phyloP scores from a whole-genome alignment of 2,797 vertebrate genomes.

The Malurus leucopterus region DNA sequence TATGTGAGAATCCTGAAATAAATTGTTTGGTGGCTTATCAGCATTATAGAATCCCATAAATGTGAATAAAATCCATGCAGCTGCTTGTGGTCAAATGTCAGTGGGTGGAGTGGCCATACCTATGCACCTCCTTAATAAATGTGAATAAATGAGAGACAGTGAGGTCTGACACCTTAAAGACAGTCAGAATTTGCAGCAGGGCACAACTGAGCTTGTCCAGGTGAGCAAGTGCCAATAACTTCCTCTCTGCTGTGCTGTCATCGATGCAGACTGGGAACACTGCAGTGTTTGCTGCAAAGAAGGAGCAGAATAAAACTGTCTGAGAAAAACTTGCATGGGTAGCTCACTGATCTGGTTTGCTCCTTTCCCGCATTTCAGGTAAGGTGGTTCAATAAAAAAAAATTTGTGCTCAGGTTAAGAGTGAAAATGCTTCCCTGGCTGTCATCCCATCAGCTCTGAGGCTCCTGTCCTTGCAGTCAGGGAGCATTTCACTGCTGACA shows the following conservation, averaged over 20 bases:
- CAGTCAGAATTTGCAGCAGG: not conserved
- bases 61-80: not conserved
- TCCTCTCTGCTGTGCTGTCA: not conserved
- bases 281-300: not conserved
- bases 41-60: not conserved
- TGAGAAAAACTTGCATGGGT: not conserved
- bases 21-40: not conserved
- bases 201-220: not conserved
- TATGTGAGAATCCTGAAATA: not conserved
- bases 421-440: not conserved
- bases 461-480: not conserved
- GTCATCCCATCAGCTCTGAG: not conserved
- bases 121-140: not conserved
- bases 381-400: not conserved
- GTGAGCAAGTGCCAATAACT: not conserved
- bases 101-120: accelerated
- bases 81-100: not conserved
- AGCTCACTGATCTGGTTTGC: not conserved
- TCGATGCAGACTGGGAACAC: not conserved
- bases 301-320: not conserved
- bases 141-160: not conserved
- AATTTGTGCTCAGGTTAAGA: not conserved
- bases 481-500: not conserved
- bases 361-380: not conserved
- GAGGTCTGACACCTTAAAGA: not conserved